These are phyloP conservation scores for Calonectris borealis DNA, from an alignment of 2,113 vertebrate genomes.

Conservation along the genomic window DNA sequence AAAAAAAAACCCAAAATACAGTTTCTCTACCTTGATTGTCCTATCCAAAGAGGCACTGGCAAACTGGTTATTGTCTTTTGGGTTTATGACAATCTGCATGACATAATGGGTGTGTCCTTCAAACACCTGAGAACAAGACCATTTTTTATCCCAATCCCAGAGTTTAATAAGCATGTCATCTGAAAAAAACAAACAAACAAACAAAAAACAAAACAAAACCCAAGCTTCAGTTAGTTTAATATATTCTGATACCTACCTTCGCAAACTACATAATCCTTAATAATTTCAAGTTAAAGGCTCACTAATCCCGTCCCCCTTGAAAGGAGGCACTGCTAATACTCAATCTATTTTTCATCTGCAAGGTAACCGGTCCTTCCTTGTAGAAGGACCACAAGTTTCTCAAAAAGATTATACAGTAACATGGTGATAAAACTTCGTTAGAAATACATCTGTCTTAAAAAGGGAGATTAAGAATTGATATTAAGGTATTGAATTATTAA, in stretches of 20 bases:
- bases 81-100: slow-evolving; percentile 99
- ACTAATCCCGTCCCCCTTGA: background rate
- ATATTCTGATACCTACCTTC: background rate
- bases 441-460: background rate
- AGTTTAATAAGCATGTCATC: slow-evolving; percentile 99
- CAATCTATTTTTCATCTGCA: background rate
- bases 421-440: background rate
- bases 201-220: background rate
- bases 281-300: background rate
- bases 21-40: slow-evolving; percentile 90
- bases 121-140: slow-evolving; percentile 98
- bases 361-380: background rate
- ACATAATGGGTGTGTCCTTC: slow-evolving; percentile 99
- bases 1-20: background rate
- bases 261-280: background rate
- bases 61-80: slow-evolving; percentile 99
- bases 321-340: background rate
- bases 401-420: background rate
- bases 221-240: background rate
- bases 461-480: background rate
- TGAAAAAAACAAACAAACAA: slow-evolving; percentile 48
- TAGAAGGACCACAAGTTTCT: background rate
- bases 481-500: background rate
- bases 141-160: slow-evolving; percentile 99
- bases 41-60: slow-evolving; percentile 96